Conservation (phyloP, 2,888 invertebrate genomes). For the Nowickia ferox region DNA sequence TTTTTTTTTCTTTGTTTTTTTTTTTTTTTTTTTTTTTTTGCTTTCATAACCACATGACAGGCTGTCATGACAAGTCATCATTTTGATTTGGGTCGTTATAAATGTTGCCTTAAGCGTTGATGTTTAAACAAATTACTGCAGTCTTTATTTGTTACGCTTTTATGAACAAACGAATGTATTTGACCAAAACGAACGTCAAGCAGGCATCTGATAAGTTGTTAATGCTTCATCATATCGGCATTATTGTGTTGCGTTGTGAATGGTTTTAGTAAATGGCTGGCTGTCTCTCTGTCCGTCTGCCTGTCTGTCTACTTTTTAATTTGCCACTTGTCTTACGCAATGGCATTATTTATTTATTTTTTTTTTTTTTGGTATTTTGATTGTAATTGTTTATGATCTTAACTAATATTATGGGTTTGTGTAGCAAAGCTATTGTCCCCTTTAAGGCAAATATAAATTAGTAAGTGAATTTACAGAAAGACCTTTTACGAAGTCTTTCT, state of each 20-base stretch:
- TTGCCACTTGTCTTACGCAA: constrained; percentile 69
- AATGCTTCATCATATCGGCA: constrained; percentile 57
- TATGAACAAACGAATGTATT: constrained; percentile 42
- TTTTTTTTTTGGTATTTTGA: constrained; percentile 34
- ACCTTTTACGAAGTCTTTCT: background rate
- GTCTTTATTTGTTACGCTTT: constrained; percentile 56
- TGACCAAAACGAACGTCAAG: constrained; percentile 59
- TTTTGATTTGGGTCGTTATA: constrained; percentile 70
- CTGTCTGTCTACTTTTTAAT: constrained; percentile 3
- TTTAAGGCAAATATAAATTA: constrained; percentile 45
- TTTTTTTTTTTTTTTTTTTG: background rate
- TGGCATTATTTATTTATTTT: constrained; percentile 17
- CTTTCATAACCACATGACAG: constrained; percentile 63
- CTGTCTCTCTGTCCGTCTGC: background rate
- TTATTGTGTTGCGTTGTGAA: constrained; percentile 22
- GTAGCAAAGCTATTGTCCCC: constrained; percentile 6
- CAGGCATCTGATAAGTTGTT: constrained; percentile 64
- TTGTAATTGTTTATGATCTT: constrained; percentile 54
- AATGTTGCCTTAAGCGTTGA: constrained; percentile 63
- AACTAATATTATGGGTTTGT: constrained; percentile 15
- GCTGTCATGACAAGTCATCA: constrained; percentile 70
- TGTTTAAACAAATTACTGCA: constrained; percentile 63
- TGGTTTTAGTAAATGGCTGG: constrained; percentile 26
- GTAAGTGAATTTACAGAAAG: constrained; percentile 11
- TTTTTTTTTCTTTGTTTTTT: background rate